Conservation (phyloP, 2,888 invertebrate species). For the Dendrolimus houi region DNA sequence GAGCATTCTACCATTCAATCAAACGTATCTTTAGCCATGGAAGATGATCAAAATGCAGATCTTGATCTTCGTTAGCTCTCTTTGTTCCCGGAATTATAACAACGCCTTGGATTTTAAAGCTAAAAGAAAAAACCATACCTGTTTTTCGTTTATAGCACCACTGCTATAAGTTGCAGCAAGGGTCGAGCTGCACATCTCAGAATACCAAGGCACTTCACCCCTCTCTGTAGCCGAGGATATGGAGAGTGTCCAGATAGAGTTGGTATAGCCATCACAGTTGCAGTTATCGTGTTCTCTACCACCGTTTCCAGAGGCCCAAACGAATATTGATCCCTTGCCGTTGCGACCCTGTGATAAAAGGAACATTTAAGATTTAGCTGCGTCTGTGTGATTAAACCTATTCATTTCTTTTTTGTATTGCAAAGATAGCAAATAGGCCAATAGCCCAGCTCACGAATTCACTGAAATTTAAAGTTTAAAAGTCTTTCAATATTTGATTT, state of each 20-base stretch:
- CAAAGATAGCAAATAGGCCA: too few relatives aligned
- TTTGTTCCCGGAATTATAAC: too few relatives aligned
- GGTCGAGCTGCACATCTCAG: constrained; percentile 99
- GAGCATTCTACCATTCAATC: too few relatives aligned
- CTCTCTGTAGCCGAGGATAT: constrained; percentile 96
- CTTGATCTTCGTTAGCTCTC: too few relatives aligned
- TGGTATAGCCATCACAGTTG: constrained; percentile 99
- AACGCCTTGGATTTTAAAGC: not conserved
- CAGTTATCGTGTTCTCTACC: constrained; percentile 97
- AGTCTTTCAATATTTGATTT: too few relatives aligned
- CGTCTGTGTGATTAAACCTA: too few relatives aligned
- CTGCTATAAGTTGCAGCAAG: constrained; percentile 98
- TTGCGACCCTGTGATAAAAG: constrained; percentile 82
- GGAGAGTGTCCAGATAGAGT: constrained; percentile 98
- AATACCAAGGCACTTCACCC: constrained; percentile 96
- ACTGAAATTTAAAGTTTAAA: too few relatives aligned
- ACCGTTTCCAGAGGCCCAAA: constrained; percentile 99
- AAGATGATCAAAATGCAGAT: too few relatives aligned
- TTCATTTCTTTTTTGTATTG: too few relatives aligned
- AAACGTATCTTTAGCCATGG: too few relatives aligned
- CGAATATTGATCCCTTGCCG: constrained; percentile 97
- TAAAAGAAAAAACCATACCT: constrained; percentile 62
- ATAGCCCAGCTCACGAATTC: too few relatives aligned
- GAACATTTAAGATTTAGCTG: not conserved
- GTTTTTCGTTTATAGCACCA: constrained; percentile 91